A percentile compares a stretch with the other conserved stretches of the same genome.
Conservation (phyloP, 2,797 vertebrate species). For the Mus spretus region DNA sequence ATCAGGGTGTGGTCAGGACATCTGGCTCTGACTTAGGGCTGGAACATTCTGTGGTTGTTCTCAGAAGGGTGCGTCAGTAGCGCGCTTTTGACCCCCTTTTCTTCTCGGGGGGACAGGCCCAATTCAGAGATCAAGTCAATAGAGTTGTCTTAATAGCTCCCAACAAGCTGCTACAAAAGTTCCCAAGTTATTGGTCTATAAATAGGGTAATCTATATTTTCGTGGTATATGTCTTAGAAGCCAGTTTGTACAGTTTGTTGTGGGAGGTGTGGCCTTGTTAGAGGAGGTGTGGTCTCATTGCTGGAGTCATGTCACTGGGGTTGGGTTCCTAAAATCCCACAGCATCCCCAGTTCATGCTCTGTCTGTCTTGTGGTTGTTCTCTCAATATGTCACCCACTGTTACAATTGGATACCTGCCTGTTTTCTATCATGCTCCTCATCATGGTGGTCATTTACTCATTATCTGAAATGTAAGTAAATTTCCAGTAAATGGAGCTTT, state of each 20-base stretch:
- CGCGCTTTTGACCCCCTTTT: too few species aligned
- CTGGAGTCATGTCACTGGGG: neutral
- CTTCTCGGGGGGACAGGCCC: too few species aligned
- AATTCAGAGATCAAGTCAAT: too few species aligned
- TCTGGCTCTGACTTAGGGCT: too few species aligned
- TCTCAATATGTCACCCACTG: neutral
- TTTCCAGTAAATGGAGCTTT: neutral
- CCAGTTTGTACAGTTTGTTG: neutral
- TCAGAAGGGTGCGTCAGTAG: too few species aligned
- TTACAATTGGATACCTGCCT: neutral
- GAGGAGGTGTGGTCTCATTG: neutral
- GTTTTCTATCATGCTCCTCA: neutral
- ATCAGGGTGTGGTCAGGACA: too few species aligned
- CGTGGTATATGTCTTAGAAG: neutral
- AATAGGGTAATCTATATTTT: neutral
- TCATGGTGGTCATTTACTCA: neutral
- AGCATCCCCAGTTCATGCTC: neutral
- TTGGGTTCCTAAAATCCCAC: neutral
- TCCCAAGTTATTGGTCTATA: neutral
- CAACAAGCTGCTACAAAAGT: neutral
- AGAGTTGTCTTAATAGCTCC: too few species aligned
- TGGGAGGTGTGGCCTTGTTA: neutral
- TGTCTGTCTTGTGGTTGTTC: neutral
- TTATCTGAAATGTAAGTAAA: neutral
- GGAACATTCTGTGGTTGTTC: too few species aligned